Percentiles rank a stretch among this genome's conserved stretches.
These are phyloP conservation scores for Mastacembelus armatus DNA, from an alignment of 2,797 vertebrate genomes.

Conservation along the genomic window DNA sequence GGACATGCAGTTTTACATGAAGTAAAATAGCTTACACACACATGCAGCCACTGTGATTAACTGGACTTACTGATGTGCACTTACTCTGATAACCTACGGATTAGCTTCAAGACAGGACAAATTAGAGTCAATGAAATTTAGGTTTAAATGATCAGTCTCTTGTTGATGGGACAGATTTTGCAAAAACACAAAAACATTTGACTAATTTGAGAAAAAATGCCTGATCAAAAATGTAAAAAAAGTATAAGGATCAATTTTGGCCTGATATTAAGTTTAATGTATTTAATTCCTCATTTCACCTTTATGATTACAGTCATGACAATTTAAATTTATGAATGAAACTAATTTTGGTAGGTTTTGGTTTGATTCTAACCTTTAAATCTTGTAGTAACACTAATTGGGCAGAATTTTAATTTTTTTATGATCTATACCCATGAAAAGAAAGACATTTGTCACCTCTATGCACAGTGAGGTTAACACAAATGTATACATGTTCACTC, in stretches of 20 bases:
- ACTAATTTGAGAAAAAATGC: neutral
- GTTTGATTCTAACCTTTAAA: conserved; percentile 3
- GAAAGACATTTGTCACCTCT: conserved; percentile 45
- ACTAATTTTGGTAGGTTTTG: neutral
- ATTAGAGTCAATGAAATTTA: neutral
- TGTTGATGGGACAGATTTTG: neutral
- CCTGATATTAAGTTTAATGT: neutral
- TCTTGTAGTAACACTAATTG: conserved; percentile 33
- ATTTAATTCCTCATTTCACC: neutral
- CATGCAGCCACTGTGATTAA: conserved; percentile 32
- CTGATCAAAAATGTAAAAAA: rapidly evolving
- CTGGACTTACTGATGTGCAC: conserved; percentile 44
- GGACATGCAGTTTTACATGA: conserved; percentile 64
- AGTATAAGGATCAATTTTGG: too few relatives aligned
- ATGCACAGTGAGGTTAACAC: conserved; percentile 59
- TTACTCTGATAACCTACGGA: neutral
- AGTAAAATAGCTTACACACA: conserved; percentile 21
- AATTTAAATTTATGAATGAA: neutral
- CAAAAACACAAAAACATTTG: neutral
- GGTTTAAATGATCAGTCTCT: neutral
- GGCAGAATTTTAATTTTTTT: conserved; percentile 43
- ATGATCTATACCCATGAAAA: conserved; percentile 56
- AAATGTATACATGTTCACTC: conserved; percentile 62
- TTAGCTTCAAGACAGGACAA: neutral
- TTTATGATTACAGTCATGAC: neutral